Base-by-base conservation (phyloP, 1,140 invertebrate genomes). In the Trachymyrmex septentrionalis region DNA sequence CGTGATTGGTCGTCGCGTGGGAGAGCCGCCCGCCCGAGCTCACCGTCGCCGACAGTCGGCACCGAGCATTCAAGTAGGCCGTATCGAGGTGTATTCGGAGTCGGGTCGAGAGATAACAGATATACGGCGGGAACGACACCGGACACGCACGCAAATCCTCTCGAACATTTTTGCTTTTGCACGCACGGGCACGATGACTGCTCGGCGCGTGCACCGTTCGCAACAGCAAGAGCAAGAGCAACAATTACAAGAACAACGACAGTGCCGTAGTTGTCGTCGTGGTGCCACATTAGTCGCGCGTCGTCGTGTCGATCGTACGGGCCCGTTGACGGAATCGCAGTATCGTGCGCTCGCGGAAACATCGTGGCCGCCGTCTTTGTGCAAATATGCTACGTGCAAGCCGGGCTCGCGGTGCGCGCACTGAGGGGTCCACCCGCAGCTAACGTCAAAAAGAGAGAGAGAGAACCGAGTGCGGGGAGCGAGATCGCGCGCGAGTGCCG, bases 1-100 rank as follows among this genome's bases (percentile, higher is more conserved):
- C 85, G 92, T 92, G 94, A 95, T 95, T 95, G 94, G 95, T 94
- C 91, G 92, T 80, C 91, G 94, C 94, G 94, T 95, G 93, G 94
- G 94, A 95, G 95, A 95, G 93, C 94, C 93, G 93, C 94, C 93
- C 94, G 93, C 93, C 91, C 92, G 93, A 92, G 92, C 88, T 89
- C 86, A 85, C 90, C 78, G 90, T 90, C 82, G 90, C 90, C 92
- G 92, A 88, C 94, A 94, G 93, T 94, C 93, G 92, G 91, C 91
- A 91, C 91, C 93, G 94, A 94, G 94, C 94, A 94, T 91, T 87
- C 93, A 93, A 90, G 87, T 90, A 89, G 93, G 91, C 73, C 88
- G 88, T 77, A 81, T 91, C 90, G 92, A 87, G 71, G 1, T 10
- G 59, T 50, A 88, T 75, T 48, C 80, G 76, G 69, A 80, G 57